Conservation (phyloP, 2,888 invertebrate genomes). For the Eupsilia transversa region DNA sequence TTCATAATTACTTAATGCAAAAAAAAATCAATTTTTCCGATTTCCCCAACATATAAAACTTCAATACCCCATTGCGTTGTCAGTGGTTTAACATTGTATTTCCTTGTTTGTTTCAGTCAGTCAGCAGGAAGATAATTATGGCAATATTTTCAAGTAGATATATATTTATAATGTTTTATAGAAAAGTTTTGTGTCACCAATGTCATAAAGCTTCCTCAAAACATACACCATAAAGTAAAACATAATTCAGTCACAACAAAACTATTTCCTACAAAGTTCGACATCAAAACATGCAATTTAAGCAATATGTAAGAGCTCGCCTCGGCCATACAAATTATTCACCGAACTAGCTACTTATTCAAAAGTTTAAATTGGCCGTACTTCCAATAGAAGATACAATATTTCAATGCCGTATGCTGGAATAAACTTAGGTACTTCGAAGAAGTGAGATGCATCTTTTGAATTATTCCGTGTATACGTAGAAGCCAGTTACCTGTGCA, state of each 20-base stretch:
- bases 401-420: slow-evolving; percentile 57
- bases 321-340: slow-evolving; percentile 52
- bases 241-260: slow-evolving; percentile 2
- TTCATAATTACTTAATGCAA: background rate
- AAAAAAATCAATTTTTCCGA: background rate
- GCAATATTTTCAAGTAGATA: background rate
- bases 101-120: too few relatives aligned
- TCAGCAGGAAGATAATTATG: background rate
- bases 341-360: slow-evolving; percentile 56
- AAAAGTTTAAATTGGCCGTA: slow-evolving; percentile 63
- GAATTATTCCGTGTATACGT: slow-evolving; percentile 57
- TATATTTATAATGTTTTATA: too few relatives aligned
- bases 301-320: slow-evolving; percentile 41
- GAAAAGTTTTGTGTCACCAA: background rate
- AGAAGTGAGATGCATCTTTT: slow-evolving; percentile 52
- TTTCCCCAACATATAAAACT: background rate
- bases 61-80: background rate
- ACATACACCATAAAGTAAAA: background rate
- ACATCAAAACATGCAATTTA: slow-evolving; percentile 41
- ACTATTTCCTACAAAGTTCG: slow-evolving; percentile 12
- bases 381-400: slow-evolving; percentile 58
- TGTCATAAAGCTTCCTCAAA: background rate
- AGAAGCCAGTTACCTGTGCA: slow-evolving; percentile 43
- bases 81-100: background rate
- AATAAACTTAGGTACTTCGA: slow-evolving; percentile 50